Percentiles rank a stretch among this genome's conserved stretches.
These are phyloP conservation scores for Brachylomia viminalis DNA, from an alignment of 2,888 invertebrate species.

Conservation along the genomic window DNA sequence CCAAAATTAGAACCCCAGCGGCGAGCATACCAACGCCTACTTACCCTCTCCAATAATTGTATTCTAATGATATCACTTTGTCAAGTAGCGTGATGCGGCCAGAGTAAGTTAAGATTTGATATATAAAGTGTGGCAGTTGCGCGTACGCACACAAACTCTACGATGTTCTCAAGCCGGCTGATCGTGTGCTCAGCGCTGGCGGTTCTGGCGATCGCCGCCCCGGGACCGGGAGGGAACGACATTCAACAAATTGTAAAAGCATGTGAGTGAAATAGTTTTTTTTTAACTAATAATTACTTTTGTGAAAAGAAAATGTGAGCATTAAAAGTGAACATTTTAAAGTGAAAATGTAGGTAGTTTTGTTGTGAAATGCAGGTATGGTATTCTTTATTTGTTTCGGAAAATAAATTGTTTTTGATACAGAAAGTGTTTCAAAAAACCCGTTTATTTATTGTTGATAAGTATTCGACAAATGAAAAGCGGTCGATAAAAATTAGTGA, in stretches of 20 bases:
- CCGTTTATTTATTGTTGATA: slow-evolving; percentile 14
- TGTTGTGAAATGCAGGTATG: slow-evolving; percentile 17
- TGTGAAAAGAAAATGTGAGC: background rate
- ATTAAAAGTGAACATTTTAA: background rate
- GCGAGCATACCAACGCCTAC: background rate
- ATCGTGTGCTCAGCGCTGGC: slow-evolving; percentile 71
- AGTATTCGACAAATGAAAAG: slow-evolving; percentile 30
- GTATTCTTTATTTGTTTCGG: background rate
- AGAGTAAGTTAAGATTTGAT: slow-evolving; percentile 60
- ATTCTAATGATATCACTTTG: slow-evolving; percentile 7
- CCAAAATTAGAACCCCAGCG: background rate
- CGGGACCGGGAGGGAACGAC: slow-evolving; percentile 63
- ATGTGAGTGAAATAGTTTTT: slow-evolving; percentile 54
- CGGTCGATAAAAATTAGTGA: slow-evolving; percentile 42
- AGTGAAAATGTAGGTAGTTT: slow-evolving; percentile 22
- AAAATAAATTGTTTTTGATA: background rate
- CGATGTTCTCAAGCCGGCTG: slow-evolving; percentile 71
- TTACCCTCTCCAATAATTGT: background rate
- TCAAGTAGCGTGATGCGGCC: slow-evolving; percentile 19
- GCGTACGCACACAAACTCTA: slow-evolving; percentile 60
- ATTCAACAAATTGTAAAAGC: slow-evolving; percentile 59
- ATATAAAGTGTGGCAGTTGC: slow-evolving; percentile 70
- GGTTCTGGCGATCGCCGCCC: slow-evolving; percentile 67
- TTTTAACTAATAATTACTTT: background rate
- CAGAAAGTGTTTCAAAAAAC: background rate